A percentile compares a stretch with the other conserved stretches of the same genome.
Evolutionary conservation across 1,140 invertebrate genomes (phyloP).

Genomic region (Neodiprion virginianus): DNA sequence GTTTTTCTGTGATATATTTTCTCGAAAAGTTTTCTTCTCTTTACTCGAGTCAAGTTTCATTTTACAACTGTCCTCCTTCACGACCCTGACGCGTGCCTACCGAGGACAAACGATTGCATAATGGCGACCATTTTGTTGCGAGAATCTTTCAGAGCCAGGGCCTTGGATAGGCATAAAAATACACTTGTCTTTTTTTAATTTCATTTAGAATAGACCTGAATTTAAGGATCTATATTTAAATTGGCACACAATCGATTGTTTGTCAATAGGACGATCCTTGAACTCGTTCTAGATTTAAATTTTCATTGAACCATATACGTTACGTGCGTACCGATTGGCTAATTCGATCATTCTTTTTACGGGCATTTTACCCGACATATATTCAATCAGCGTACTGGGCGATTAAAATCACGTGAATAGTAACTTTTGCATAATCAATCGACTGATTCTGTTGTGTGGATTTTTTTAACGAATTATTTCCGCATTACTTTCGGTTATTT

Average conservation of each 20-base stretch:
- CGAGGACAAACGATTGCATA: constrained; percentile 3
- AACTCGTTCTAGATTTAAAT: constrained; percentile 5
- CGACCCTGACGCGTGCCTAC: not conserved
- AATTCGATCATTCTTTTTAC: no score
- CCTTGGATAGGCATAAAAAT: not conserved
- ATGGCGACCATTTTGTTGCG: constrained; percentile 12
- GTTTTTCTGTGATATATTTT: not conserved
- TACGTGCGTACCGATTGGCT: not conserved
- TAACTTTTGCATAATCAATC: no score
- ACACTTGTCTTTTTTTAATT: not conserved
- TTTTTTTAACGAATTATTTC: no score
- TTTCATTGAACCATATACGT: not conserved
- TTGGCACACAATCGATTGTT: not conserved
- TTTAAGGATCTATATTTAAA: constrained; percentile 7
- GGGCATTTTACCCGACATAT: no score
- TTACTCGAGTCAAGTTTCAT: not conserved
- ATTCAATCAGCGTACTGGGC: no score
- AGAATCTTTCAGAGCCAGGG: not conserved
- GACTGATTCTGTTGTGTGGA: no score
- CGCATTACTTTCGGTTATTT: no score
- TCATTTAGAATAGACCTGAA: not conserved
- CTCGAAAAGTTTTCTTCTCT: not conserved
- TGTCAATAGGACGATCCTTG: constrained; percentile 6
- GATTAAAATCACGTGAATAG: no score
- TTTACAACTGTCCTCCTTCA: not conserved